Evolutionary conservation across 2,113 vertebrate genomes (phyloP), one percentile per base, ranked within the genome.

Genomic region (Myxocyprinus asiaticus): DNA sequence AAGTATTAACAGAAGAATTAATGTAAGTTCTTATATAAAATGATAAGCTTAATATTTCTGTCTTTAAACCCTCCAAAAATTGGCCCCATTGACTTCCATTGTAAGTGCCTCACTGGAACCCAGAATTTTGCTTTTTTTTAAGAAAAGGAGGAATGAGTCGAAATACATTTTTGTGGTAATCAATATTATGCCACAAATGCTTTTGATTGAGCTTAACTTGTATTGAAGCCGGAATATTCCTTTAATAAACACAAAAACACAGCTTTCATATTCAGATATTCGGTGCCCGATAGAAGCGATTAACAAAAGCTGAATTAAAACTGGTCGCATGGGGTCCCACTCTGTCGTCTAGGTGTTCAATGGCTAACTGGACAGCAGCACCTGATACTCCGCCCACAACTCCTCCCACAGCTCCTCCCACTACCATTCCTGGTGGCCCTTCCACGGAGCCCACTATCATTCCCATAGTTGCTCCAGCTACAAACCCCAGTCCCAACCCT

Each of bases 241-340:
- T n/a, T n/a, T n/a, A n/a, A n/a, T n/a, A n/a, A n/a, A n/a, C 10
- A 4, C 9, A 55, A 10, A 11, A 4, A 56, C 53, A 6, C 6
- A 6, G 8, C 5, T 14, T 59, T 44, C 0, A 6, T 9, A 42
- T 9, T 83, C 59, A 71, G 43, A 65, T 71, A 80, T 84, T 89
- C 71, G 88, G 50, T 47, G 76, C 43, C 15, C 86, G 71, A 76
- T 89, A 93, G 77, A 91, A 93, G 53, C 90, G 90, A 68, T 91
- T 93, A 62, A 93, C 90, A 81, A 93, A 93, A 68, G 90, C 87
- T 4, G 90, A 89, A 81, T 92, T 92, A 71, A 93, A 93, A 83
- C 89, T 92, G 72, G 86, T 85, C 53, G 85, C 81, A 5, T 86
- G 78, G 0, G 90, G 88, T 3, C 84, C 82, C 61, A 90, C 87